Percentiles rank a stretch among this genome's conserved stretches.
Conservation (phyloP, 2,888 invertebrate species). For the Entomobrya multifasciata region DNA sequence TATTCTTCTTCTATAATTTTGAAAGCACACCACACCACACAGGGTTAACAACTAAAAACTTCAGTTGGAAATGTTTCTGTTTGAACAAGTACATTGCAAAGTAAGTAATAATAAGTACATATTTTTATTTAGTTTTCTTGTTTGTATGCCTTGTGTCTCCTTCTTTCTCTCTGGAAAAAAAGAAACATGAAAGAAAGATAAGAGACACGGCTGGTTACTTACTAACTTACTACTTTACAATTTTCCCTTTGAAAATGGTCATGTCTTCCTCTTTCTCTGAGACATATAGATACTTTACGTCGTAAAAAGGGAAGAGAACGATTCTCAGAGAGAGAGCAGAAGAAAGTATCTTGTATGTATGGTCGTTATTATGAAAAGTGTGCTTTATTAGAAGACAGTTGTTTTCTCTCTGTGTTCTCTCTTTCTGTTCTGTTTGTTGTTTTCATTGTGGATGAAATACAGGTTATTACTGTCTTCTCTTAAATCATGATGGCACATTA, state of each 20-base stretch:
- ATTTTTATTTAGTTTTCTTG: constrained; percentile 6
- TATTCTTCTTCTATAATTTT: background rate
- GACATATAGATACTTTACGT: too few species aligned
- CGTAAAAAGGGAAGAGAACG: too few species aligned
- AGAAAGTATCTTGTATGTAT: background rate
- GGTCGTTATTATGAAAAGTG: constrained; percentile 18
- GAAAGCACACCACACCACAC: background rate
- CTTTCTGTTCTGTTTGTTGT: background rate
- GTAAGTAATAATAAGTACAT: background rate
- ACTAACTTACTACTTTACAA: constrained; percentile 35
- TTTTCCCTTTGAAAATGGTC: constrained; percentile 34
- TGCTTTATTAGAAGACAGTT: constrained; percentile 39
- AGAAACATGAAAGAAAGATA: constrained; percentile 29
- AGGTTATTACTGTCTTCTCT: constrained; percentile 68
- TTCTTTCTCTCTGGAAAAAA: background rate
- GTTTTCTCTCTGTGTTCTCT: background rate
- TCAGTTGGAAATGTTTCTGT: background rate
- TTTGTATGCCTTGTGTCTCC: background rate
- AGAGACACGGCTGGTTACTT: constrained; percentile 46
- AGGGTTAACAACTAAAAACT: background rate
- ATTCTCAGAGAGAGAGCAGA: background rate
- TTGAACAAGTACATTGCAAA: background rate
- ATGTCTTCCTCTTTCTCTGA: constrained; percentile 37
- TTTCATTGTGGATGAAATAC: constrained; percentile 38
- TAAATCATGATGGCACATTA: constrained; percentile 72